Evolutionary conservation across 64 coral and sea anemone species (phyloP).

Genomic region (Montipora foliosa): DNA sequence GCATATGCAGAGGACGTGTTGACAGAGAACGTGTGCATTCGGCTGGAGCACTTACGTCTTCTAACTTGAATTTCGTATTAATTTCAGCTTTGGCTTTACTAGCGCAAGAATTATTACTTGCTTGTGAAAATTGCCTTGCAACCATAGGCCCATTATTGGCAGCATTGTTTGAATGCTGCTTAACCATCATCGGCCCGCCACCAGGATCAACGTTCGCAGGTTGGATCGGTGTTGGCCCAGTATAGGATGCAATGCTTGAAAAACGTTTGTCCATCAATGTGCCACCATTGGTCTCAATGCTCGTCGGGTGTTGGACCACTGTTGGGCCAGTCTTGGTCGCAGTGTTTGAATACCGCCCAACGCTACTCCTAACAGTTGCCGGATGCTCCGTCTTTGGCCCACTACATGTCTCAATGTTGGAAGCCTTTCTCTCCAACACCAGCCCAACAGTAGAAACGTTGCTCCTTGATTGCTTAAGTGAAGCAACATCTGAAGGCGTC

Average conservation of each 20-base stretch:
- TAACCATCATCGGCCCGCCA: not conserved
- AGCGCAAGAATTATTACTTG: not conserved
- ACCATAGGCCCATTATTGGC: not conserved
- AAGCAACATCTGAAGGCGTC: not conserved
- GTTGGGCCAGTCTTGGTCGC: not conserved
- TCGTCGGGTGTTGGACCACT: not conserved
- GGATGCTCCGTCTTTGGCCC: not conserved
- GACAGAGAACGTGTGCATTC: constrained; percentile 28
- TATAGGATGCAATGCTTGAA: not conserved
- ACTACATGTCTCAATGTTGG: not conserved
- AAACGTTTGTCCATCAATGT: not conserved
- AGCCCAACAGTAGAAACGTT: not conserved
- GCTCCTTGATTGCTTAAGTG: not conserved
- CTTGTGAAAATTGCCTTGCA: not conserved
- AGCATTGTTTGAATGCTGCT: not conserved
- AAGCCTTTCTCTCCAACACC: not conserved
- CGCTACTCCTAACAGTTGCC: not conserved
- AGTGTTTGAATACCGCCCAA: not conserved
- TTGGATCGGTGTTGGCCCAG: not conserved
- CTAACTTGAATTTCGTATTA: not conserved
- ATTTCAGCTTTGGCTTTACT: not conserved
- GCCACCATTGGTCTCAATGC: not conserved
- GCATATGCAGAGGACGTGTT: not conserved
- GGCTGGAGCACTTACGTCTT: not conserved
- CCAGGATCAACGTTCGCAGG: not conserved